A percentile compares a stretch with the other conserved stretches of the same genome.
phyloP scores from a whole-genome alignment of 2,888 invertebrate genomes.

The Callimorpha dominula region DNA sequence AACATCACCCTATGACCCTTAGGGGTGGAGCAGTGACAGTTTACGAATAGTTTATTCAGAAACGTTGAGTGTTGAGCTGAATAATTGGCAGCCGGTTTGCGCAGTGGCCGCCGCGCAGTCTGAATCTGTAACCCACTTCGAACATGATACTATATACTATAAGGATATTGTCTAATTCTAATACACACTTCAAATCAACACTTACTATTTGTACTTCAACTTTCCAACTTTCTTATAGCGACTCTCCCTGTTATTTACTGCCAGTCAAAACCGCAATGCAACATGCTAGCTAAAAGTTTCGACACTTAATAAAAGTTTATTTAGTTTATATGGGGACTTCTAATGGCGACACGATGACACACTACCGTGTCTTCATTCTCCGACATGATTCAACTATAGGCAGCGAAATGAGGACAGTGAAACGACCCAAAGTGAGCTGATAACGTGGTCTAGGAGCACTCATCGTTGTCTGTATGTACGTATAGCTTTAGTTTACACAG shows the following conservation, averaged over 20 bases:
- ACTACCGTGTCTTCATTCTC: slow-evolving; percentile 31
- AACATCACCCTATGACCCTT: too few species aligned
- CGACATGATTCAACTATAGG: slow-evolving; percentile 57
- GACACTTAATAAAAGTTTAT: slow-evolving; percentile 26
- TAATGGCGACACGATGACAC: slow-evolving; percentile 25
- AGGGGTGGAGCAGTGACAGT: neutral
- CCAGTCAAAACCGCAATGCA: slow-evolving; percentile 35
- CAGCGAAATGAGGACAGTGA: slow-evolving; percentile 73
- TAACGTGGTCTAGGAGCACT: slow-evolving; percentile 75
- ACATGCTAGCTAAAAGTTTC: slow-evolving; percentile 32
- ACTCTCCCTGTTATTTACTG: slow-evolving; percentile 23
- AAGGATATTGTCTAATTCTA: slow-evolving; percentile 51
- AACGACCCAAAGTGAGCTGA: slow-evolving; percentile 77
- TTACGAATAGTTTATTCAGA: slow-evolving; percentile 38
- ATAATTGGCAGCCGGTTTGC: slow-evolving; percentile 68
- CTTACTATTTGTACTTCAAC: slow-evolving; percentile 39
- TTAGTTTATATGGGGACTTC: slow-evolving; percentile 28
- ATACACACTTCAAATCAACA: slow-evolving; percentile 43
- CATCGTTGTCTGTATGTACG: slow-evolving; percentile 62
- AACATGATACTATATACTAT: slow-evolving; percentile 46
- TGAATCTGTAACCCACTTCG: slow-evolving; percentile 67
- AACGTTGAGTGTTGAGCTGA: slow-evolving; percentile 42
- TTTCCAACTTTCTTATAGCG: slow-evolving; percentile 51
- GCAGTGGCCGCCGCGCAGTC: slow-evolving; percentile 74
- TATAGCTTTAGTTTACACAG: slow-evolving; percentile 61